Evolutionary conservation across 2,888 invertebrate genomes (phyloP).

Genomic region (Hypomecis atomaria): DNA sequence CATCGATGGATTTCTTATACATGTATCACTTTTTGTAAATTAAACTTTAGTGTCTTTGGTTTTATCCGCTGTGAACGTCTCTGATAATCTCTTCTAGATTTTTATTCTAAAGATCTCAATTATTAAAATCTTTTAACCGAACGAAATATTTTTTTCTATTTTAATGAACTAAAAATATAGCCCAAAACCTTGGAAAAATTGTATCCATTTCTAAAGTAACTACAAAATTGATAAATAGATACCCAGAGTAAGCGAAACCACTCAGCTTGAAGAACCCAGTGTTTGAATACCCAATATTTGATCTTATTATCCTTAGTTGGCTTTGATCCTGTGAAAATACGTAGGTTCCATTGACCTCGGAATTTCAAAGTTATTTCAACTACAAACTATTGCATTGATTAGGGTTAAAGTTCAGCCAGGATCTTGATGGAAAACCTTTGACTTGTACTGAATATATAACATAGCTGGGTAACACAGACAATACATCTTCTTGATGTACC

Average conservation of each 20-base stretch:
- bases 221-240: not conserved
- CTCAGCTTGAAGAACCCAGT: constrained; percentile 14
- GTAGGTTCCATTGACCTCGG: constrained; percentile 17
- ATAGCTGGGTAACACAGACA: not conserved
- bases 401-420: constrained; percentile 9
- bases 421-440: not conserved
- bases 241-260: constrained; percentile 10
- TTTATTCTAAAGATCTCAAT: not conserved
- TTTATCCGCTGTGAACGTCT: no score
- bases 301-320: constrained; percentile 20
- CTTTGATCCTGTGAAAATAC: constrained; percentile 21
- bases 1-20: no score
- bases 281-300: constrained; percentile 17
- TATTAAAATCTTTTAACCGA: no score
- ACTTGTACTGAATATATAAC: not conserved
- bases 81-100: no score
- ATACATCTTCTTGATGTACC: no score
- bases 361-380: constrained; percentile 18
- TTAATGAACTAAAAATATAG: not conserved
- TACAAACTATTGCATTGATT: constrained; percentile 19
- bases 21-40: no score
- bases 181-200: not conserved
- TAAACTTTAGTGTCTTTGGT: no score
- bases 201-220: not conserved
- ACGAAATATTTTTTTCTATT: no score